phyloP scores from a whole-genome alignment of 2,888 invertebrate genomes.

The Opisthograptis luteolata region DNA sequence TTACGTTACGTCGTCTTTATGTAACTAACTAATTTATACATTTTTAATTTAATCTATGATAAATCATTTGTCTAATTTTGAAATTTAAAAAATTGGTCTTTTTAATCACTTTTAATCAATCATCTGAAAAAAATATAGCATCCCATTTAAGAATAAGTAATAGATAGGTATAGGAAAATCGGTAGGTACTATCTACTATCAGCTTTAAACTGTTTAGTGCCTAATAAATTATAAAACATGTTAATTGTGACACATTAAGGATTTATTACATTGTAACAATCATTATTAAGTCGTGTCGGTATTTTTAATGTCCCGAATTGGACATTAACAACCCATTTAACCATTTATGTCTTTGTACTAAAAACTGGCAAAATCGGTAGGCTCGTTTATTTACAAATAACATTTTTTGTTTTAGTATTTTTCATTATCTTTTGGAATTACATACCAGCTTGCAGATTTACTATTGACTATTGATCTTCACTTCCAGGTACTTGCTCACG shows the following conservation, averaged over 20 bases:
- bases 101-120: no score
- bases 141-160: no score
- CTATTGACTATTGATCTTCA: no score
- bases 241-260: constrained; percentile 22
- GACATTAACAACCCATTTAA: constrained; percentile 20
- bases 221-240: constrained; percentile 25
- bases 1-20: constrained; percentile 12
- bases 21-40: constrained; percentile 6
- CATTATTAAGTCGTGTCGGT: constrained; percentile 19
- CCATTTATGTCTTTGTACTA: constrained; percentile 23
- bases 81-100: no score
- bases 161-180: neutral
- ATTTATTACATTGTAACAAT: constrained; percentile 22
- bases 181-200: neutral
- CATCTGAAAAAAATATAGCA: no score
- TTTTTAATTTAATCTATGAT: neutral
- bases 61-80: no score
- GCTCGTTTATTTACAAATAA: neutral
- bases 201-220: constrained; percentile 14
- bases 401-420: neutral
- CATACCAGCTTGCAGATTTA: no score
- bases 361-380: constrained; percentile 3
- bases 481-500: no score
- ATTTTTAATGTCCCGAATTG: constrained; percentile 22
- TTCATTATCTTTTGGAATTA: no score